Base-by-base conservation (phyloP, 2,888 invertebrate genomes). In the Leptinotarsa juncta region DNA sequence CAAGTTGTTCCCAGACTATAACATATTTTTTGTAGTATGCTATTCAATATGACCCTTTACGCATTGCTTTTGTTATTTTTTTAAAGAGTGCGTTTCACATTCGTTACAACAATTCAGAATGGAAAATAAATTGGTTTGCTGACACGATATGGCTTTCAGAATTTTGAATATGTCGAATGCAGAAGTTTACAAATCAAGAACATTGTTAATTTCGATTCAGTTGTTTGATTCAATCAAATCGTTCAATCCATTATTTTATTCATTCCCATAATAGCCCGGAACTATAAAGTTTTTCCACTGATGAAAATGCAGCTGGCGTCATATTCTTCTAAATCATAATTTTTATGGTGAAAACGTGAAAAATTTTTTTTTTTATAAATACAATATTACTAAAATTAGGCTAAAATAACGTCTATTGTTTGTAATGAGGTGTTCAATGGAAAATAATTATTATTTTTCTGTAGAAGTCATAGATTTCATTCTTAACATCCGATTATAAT, bases 1-100 rank as follows among this genome's bases (percentile, higher is more conserved):
- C n/a, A 57, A 62, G 5, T 62, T 42, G 62, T 42, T 62, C 62
- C 62, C 42, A n/a, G 62, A 32, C 62, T 62, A 62, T 62, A 42
- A 62, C 18, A 62, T 5, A 12, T 32, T 62, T 32, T 42, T 42
- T 62, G 32, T 16, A 62, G 10, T 42, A n/a, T 42, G 62, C 7
- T n/a, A 62, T 62, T 32, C 12, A 32, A 62, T 62, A 62, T n/a
- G 26, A 15, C 42, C 20, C 12, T 32, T 20, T 18, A 62, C 32
- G 62, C 42, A 62, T n/a, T 62, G n/a, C 32, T 3, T 16, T 16
- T 62, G n/a, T 62, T n/a, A 62, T 7, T 62, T 62, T 42, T 32
- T 26, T n/a, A 15, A 16, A 32, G 62, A 42, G 12, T 26, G 62
- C 62, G 32, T n/a, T 62, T 42, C 32, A 62, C 32, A 62, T 62